These are phyloP conservation scores for Betta splendens DNA, from an alignment of 2,797 vertebrate species.

Conservation along the genomic window DNA sequence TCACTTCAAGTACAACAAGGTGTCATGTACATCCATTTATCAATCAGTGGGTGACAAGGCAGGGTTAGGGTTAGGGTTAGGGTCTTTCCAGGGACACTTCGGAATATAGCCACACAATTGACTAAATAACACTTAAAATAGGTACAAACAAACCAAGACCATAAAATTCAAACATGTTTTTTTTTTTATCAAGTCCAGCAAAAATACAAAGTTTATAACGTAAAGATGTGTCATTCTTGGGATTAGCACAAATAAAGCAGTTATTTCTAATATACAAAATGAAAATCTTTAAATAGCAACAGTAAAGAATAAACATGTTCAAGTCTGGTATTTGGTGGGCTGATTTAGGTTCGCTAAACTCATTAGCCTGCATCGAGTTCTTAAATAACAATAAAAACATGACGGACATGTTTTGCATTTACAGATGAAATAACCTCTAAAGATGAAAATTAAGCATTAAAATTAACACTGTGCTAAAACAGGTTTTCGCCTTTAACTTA, in stretches of 20 bases:
- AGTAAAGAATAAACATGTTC: conserved; percentile 80
- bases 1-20: too few relatives aligned
- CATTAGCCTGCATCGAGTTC: conserved; percentile 61
- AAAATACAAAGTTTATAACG: conserved; percentile 79
- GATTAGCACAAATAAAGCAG: conserved; percentile 81
- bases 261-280: conserved; percentile 82
- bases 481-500: conserved; percentile 42
- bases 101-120: too few relatives aligned
- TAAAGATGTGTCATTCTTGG: conserved; percentile 74
- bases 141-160: conserved; percentile 27
- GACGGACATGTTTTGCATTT: conserved; percentile 70
- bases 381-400: conserved; percentile 82
- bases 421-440: conserved; percentile 64
- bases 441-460: conserved; percentile 47
- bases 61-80: too few relatives aligned
- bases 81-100: too few relatives aligned
- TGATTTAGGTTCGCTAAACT: conserved; percentile 65
- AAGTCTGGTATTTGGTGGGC: conserved; percentile 80
- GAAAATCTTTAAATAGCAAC: conserved; percentile 82
- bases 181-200: conserved; percentile 79
- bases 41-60: too few relatives aligned
- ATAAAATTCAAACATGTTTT: conserved; percentile 77
- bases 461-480: conserved; percentile 74
- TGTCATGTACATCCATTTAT: too few relatives aligned
- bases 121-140: neutral